Percentiles rank a stretch among this genome's conserved stretches.
These are phyloP conservation scores for Alauda arvensis DNA, from an alignment of 2,797 vertebrate genomes.

Conservation along the genomic window DNA sequence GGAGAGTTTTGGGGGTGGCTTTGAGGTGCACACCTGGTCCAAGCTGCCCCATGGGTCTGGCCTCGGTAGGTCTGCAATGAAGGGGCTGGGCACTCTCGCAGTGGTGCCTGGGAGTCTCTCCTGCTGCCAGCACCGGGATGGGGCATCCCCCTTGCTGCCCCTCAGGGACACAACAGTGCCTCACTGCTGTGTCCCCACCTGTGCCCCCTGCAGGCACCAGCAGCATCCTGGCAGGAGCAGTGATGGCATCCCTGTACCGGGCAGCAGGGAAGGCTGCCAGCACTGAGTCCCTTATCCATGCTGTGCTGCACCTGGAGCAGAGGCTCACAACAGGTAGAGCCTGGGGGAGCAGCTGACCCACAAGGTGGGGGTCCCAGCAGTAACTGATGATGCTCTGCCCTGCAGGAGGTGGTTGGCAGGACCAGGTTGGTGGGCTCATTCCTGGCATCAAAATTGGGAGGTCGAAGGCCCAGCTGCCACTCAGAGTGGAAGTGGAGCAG, in stretches of 20 bases:
- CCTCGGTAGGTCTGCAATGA: constrained; percentile 74
- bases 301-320: constrained; percentile 90
- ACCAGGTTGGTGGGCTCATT: constrained; percentile 91
- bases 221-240: constrained; percentile 91
- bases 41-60: constrained; percentile 90
- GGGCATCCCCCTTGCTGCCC: not conserved
- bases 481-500: constrained; percentile 84
- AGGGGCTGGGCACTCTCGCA: not conserved
- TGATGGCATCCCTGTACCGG: constrained; percentile 82
- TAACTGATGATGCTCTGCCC: not conserved
- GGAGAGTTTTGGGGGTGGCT: constrained; percentile 79
- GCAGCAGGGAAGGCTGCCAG: constrained; percentile 77
- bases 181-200: not conserved
- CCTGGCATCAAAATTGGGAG: constrained; percentile 89
- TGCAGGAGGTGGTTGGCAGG: constrained; percentile 95
- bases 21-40: constrained; percentile 93
- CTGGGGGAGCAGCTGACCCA: rapidly evolving
- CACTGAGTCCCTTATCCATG: constrained; percentile 84
- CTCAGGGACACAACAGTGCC: rapidly evolving
- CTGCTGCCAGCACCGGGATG: not conserved
- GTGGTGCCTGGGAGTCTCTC: not conserved
- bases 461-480: constrained; percentile 80
- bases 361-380: rapidly evolving
- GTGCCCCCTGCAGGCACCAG: constrained; percentile 83
- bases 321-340: constrained; percentile 89